These are phyloP conservation scores for Aphyosemion australe DNA, from an alignment of 2,113 vertebrate species.

Conservation along the genomic window DNA sequence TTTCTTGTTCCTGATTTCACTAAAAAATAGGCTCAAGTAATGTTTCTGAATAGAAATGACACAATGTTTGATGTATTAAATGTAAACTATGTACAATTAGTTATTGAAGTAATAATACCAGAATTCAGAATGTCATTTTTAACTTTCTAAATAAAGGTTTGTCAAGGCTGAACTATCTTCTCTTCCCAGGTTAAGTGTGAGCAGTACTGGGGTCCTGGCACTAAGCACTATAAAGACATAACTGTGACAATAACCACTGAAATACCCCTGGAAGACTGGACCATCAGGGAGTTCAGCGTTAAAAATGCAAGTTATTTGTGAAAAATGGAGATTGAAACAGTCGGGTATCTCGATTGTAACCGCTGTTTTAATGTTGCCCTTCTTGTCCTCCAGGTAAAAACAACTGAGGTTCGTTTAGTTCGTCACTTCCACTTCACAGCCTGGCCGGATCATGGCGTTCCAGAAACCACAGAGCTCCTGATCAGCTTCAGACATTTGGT, in stretches of 20 bases:
- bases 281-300: slow-evolving; percentile 89
- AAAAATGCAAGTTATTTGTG: slow-evolving; percentile 82
- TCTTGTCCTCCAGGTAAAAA: slow-evolving; percentile 76
- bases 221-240: slow-evolving; percentile 82
- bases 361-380: background rate
- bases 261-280: slow-evolving; percentile 89
- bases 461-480: slow-evolving; percentile 90
- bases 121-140: background rate
- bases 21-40: no score
- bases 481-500: slow-evolving; percentile 93
- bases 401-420: slow-evolving; percentile 82
- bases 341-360: background rate
- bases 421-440: slow-evolving; percentile 98
- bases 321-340: background rate
- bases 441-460: slow-evolving; percentile 96
- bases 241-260: slow-evolving; percentile 85
- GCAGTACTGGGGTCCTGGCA: slow-evolving; percentile 89
- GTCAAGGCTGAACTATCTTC: background rate
- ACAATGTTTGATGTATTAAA: no score
- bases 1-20: no score
- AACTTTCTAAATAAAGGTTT: background rate
- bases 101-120: no score
- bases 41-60: no score
- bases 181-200: slow-evolving; percentile 91
- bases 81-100: no score